A percentile compares a stretch with the other conserved stretches of the same genome.
Evolutionary conservation across 2,797 vertebrate species (phyloP).

Genomic region (Sebastes iracundus): DNA sequence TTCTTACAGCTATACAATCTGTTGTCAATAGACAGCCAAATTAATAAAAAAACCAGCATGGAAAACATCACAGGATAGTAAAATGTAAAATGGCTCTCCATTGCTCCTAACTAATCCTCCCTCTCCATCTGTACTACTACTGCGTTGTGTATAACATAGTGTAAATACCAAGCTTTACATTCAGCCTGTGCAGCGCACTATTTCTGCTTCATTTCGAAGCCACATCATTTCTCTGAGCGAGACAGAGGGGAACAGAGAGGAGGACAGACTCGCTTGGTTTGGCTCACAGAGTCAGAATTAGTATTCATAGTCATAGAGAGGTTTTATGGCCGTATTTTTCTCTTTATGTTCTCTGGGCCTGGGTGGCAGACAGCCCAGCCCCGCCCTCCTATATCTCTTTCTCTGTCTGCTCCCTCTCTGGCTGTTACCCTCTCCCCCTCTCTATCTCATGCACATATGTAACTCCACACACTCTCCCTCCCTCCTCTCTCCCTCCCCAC

Average conservation of each 20-base stretch:
- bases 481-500: neutral
- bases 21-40: neutral
- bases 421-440: constrained; percentile 30
- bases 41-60: neutral
- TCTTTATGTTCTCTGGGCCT: constrained; percentile 84
- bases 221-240: constrained; percentile 49
- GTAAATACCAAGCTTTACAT: constrained; percentile 33
- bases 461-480: constrained; percentile 10
- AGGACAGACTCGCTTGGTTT: constrained; percentile 57
- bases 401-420: constrained; percentile 61
- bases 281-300: constrained; percentile 77
- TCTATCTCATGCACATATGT: constrained; percentile 54
- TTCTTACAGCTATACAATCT: neutral
- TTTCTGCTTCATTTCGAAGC: constrained; percentile 50
- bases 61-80: neutral
- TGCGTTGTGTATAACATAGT: constrained; percentile 8
- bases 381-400: constrained; percentile 76
- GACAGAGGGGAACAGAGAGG: constrained; percentile 50
- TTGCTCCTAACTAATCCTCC: neutral
- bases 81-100: neutral
- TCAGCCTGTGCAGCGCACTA: constrained; percentile 13
- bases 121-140: neutral
- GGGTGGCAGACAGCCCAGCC: constrained; percentile 80
- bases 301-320: constrained; percentile 83
- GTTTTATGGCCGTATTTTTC: constrained; percentile 86